Evolutionary conservation across 2,888 invertebrate genomes (phyloP), one percentile per base, ranked within the genome.

Genomic region (Campoletis raptor): DNA sequence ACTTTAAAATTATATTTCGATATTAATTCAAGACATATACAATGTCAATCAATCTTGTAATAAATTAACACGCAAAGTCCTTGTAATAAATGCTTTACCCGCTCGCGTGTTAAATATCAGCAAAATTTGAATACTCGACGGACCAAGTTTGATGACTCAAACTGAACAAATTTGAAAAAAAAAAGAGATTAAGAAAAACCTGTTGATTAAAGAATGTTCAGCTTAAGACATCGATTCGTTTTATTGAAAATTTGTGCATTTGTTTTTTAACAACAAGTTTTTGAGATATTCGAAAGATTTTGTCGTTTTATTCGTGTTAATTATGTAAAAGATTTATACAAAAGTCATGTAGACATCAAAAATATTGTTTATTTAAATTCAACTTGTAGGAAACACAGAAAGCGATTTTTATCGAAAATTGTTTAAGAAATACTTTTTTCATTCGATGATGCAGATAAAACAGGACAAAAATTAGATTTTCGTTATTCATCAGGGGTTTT

Each of bases 61-160:
- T 76, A 61, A 61, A 61, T 61, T 42, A 61, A 76, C 42, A 42
- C 45, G 45, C 45, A 66, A 66, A 77, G 42, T 54, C 54, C 54
- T 37, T 37, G 73, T 54, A 73, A 73, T 37, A 61, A 24, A 77
- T 77, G 64, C 48, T 36, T 77, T 64, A 73, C 45, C 24, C 10
- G 76, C n/a, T 24, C n/a, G 30, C 54, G 72, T 36, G 45, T 40
- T 45, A 74, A 74, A 74, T 61, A 42, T 40, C 40, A 15, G 42
- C 21, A 0, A 64, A 64, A 64, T 64, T 64, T 77, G 48, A 77
- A 77, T 77, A 64, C 64, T 66, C 64, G 64, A 21, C 73, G 36
- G 72, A 69, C 42, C 67, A n/a, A 21, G 42, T 69, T 36, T 37
- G 21, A 48, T 48, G 24, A 70, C 52, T 54, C 52, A 21, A 54